phyloP scores from a whole-genome alignment of 1,140 invertebrate genomes.

The Zeugodacus cucurbitae region DNA sequence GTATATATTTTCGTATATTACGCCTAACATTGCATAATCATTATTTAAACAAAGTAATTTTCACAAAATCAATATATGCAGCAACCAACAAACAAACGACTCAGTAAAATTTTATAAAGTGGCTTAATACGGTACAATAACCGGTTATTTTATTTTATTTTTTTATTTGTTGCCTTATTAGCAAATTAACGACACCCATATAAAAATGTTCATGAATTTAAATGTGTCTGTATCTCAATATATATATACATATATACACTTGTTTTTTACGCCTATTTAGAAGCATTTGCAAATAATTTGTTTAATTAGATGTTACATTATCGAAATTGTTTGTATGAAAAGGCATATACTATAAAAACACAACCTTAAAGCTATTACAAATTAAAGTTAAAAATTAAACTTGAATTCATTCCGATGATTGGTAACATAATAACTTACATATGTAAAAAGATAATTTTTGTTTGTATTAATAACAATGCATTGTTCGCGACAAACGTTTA shows the following conservation, averaged over 20 bases:
- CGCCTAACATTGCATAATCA: not conserved
- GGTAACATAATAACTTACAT: not conserved
- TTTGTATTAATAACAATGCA: not conserved
- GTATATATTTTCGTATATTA: not conserved
- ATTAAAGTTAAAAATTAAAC: conserved; percentile 19
- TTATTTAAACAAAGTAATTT: not conserved
- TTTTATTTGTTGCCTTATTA: not conserved
- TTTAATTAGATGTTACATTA: not conserved
- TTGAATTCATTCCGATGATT: not conserved
- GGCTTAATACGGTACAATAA: not conserved
- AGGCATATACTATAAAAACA: conserved; percentile 26
- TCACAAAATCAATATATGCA: too few relatives aligned
- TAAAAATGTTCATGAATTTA: not conserved
- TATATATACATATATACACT: not conserved
- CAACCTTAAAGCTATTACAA: conserved; percentile 27
- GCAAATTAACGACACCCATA: not conserved
- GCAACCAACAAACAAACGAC: too few relatives aligned
- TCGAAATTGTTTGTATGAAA: not conserved
- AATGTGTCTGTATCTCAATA: not conserved
- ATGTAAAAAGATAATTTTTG: not conserved
- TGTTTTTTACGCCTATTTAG: not conserved
- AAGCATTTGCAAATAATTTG: not conserved
- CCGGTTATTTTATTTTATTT: not conserved
- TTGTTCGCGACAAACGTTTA: not conserved
- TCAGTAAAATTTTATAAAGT: too few relatives aligned